phyloP scores from a whole-genome alignment of 2,797 vertebrate genomes.

The Onychomys leucogaster region DNA sequence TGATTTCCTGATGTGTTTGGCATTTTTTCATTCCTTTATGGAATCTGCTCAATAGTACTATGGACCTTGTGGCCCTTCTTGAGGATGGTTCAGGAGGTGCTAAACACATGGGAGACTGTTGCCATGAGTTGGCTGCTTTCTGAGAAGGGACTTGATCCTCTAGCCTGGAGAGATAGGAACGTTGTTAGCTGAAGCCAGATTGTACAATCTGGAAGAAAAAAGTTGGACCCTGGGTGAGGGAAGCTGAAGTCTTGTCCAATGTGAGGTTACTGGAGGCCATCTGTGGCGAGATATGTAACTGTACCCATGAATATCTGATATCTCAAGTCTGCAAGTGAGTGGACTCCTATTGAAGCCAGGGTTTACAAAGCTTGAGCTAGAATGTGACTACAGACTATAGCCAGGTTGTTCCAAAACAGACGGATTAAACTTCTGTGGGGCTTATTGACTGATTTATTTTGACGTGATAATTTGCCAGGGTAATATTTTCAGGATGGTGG shows the following conservation, averaged over 20 bases:
- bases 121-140: background rate
- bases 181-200: background rate
- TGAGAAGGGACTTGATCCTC: background rate
- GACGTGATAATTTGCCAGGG: slow-evolving; percentile 40
- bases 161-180: background rate
- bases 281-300: background rate
- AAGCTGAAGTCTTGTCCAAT: background rate
- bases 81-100: background rate
- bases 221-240: background rate
- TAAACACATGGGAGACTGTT: background rate
- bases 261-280: background rate
- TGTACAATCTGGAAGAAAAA: background rate
- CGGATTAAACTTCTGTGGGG: background rate
- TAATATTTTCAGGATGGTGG: slow-evolving; percentile 19
- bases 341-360: background rate
- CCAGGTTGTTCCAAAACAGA: slow-evolving; percentile 46
- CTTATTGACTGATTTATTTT: background rate
- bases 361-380: slow-evolving; percentile 5
- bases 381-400: background rate
- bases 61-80: background rate
- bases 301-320: background rate
- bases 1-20: background rate
- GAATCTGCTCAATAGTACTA: background rate
- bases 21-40: background rate
- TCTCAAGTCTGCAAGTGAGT: background rate